Base-by-base conservation (phyloP, 1,140 invertebrate species). In the Panagrolaimus sp. region DNA sequence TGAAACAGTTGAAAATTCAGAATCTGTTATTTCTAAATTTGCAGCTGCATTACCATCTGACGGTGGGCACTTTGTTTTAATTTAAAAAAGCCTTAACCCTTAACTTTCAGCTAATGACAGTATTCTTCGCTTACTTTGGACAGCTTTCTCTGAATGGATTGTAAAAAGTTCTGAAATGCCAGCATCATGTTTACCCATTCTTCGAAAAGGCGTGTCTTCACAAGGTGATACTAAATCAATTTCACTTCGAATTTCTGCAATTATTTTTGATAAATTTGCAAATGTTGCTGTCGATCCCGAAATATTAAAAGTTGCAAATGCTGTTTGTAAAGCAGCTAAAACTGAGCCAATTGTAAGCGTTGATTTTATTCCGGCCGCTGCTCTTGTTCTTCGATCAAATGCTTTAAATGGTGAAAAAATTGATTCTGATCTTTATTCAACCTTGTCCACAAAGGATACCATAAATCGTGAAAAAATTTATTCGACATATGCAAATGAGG, bases 361-460 rank as follows among this genome's bases (percentile, higher is more conserved):
- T 57, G 51, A 57, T 20, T 57, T 57, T 27, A 57, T 57, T 57
- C 51, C 51, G 51, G 14, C 51, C 9, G 51, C 51, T 1, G 20
- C 51, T n/a, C 11, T 57, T 9, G 51, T 57, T 11, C 51, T 57
- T 13, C n/a, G 20, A 11, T 20, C 51, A 11, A 57, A 57, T 16
- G n/a, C 51, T 20, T 27, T 25, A 16, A 57, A 57, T 20, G 51
- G 51, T 20, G 51, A 57, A 57, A 20, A 57, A 11, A 27, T 57
- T 27, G 51, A 57, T 23, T 27, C 51, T 9, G 51, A 25, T 20
- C 51, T 57, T 13, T 57, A 20, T 57, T 20, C 20, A 23, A 57
- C 51, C n/a, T 27, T 57, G 11, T 57, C 51, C 4, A 57, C 51
- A 27, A 57, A 57, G n/a, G 51, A 57, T n/a, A n/a, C 20, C 27